phyloP scores from a whole-genome alignment of 2,888 invertebrate genomes.

The Carcina quercana region DNA sequence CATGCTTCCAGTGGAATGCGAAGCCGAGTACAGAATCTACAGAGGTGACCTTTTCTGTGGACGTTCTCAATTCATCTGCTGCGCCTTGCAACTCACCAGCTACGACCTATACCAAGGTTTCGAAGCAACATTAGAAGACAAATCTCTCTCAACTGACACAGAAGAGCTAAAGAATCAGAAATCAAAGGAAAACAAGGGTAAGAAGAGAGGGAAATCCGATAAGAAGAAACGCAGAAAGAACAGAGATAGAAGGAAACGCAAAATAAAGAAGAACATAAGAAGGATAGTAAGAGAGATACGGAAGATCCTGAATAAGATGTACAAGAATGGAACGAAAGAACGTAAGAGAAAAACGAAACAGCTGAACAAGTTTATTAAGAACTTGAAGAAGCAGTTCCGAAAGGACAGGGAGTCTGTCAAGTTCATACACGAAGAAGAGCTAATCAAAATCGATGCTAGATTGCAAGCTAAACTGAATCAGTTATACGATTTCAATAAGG shows the following conservation, averaged over 20 bases:
- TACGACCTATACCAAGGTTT: slow-evolving; percentile 57
- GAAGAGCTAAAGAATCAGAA: slow-evolving; percentile 17
- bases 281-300: slow-evolving; percentile 42
- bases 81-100: slow-evolving; percentile 38
- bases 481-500: slow-evolving; percentile 33
- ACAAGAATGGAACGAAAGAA: slow-evolving; percentile 38
- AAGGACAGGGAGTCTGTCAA: slow-evolving; percentile 44
- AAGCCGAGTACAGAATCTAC: slow-evolving; percentile 50
- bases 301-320: slow-evolving; percentile 38
- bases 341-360: slow-evolving; percentile 47
- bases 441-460: slow-evolving; percentile 37
- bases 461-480: slow-evolving; percentile 31
- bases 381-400: slow-evolving; percentile 44
- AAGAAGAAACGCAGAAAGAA: slow-evolving; percentile 25
- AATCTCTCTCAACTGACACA: slow-evolving; percentile 37
- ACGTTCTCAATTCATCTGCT: slow-evolving; percentile 48
- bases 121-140: slow-evolving; percentile 47
- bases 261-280: slow-evolving; percentile 40
- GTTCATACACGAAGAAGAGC: slow-evolving; percentile 38
- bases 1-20: slow-evolving; percentile 48
- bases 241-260: slow-evolving; percentile 34
- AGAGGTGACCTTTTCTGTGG: slow-evolving; percentile 57
- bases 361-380: slow-evolving; percentile 46
- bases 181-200: slow-evolving; percentile 25
- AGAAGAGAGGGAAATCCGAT: slow-evolving; percentile 24